phyloP scores from a whole-genome alignment of 2,113 vertebrate species.

The Ciconia maguari region DNA sequence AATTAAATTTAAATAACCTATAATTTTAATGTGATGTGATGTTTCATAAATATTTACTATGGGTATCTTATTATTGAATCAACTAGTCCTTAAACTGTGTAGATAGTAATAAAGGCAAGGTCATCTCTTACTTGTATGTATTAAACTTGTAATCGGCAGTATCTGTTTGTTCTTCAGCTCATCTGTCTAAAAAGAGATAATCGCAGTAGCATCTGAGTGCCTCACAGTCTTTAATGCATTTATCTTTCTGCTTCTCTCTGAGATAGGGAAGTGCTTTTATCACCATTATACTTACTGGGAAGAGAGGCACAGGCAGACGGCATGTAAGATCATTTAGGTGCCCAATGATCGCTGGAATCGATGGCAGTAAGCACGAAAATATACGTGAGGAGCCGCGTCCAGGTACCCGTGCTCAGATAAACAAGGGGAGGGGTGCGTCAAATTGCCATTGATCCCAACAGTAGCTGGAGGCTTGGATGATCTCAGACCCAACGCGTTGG shows the following conservation, averaged over 20 bases:
- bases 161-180: background rate
- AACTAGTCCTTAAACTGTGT: background rate
- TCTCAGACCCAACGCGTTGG: accelerated
- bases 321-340: background rate
- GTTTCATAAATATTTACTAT: slow-evolving; percentile 65
- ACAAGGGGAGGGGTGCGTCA: accelerated
- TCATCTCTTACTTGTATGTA: background rate
- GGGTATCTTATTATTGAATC: background rate
- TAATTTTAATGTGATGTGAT: slow-evolving; percentile 34
- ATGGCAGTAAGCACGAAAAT: background rate
- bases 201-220: accelerated
- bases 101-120: background rate
- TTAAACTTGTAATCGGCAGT: background rate
- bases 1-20: slow-evolving; percentile 66
- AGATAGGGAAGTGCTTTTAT: background rate
- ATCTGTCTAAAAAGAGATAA: background rate
- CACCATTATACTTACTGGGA: background rate
- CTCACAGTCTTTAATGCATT: background rate
- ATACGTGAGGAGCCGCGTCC: accelerated
- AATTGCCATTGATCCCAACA: accelerated
- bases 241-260: background rate
- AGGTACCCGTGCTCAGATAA: accelerated
- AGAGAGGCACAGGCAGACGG: background rate
- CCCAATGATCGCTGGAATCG: accelerated
- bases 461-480: accelerated